A percentile compares a stretch with the other conserved stretches of the same genome.
Evolutionary conservation across 1,140 invertebrate genomes (phyloP).

Genomic region (Psilanteris sp.): DNA sequence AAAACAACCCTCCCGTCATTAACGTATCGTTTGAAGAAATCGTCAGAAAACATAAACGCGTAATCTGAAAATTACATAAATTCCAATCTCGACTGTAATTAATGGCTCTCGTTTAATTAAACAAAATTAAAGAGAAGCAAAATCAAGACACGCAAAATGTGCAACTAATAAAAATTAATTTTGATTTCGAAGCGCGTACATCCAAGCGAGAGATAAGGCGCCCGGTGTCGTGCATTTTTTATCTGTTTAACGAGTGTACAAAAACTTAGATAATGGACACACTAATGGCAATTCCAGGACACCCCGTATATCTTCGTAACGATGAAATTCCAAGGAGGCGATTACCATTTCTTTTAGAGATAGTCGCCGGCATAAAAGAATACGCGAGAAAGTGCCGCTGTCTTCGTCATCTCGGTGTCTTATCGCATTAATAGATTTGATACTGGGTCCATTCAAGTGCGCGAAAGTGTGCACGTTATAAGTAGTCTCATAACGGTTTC

Average conservation of each 20-base stretch:
- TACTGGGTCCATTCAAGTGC: slow-evolving; percentile 26
- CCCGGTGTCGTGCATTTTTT: slow-evolving; percentile 16
- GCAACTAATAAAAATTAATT: slow-evolving; percentile 36
- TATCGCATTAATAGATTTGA: slow-evolving; percentile 54
- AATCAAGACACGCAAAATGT: not conserved
- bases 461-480: slow-evolving; percentile 33
- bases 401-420: slow-evolving; percentile 25
- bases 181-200: slow-evolving; percentile 17
- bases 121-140: not conserved
- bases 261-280: slow-evolving; percentile 46
- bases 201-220: slow-evolving; percentile 12
- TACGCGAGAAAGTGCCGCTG: slow-evolving; percentile 22
- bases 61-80: too few relatives aligned
- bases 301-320: slow-evolving; percentile 47
- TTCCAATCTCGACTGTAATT: too few relatives aligned
- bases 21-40: too few relatives aligned
- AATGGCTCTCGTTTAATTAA: not conserved
- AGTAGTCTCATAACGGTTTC: slow-evolving; percentile 34
- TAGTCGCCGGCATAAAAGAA: slow-evolving; percentile 44
- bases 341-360: slow-evolving; percentile 49
- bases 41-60: too few relatives aligned
- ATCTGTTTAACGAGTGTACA: slow-evolving; percentile 43
- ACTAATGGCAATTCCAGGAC: slow-evolving; percentile 42
- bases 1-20: too few relatives aligned
- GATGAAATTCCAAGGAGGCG: slow-evolving; percentile 36